A percentile compares a stretch with the other conserved stretches of the same genome.
Conservation (phyloP, 2,113 vertebrate species). For the Phrynocephalus versicolor region DNA sequence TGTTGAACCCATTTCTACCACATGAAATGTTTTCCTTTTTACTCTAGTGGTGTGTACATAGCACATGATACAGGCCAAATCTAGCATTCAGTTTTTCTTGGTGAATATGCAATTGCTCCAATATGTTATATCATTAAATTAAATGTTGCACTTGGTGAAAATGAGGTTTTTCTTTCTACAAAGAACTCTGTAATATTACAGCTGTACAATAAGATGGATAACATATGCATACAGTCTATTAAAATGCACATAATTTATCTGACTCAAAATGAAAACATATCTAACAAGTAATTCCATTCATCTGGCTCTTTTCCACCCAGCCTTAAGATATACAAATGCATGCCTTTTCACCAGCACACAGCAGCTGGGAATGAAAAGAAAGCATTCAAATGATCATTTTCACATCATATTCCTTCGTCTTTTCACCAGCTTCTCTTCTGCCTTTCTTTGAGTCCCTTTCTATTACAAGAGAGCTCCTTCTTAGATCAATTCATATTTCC, state of each 20-base stretch:
- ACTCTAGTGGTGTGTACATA: slow-evolving; percentile 28
- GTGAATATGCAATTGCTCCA: slow-evolving; percentile 38
- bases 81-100: slow-evolving; percentile 29
- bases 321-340: slow-evolving; percentile 86
- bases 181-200: slow-evolving; percentile 42
- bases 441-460: slow-evolving; percentile 92
- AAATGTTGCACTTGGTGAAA: slow-evolving; percentile 51
- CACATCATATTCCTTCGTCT: slow-evolving; percentile 88
- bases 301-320: slow-evolving; percentile 73
- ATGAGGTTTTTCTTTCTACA: slow-evolving; percentile 39
- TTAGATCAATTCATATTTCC: slow-evolving; percentile 99
- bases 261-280: slow-evolving; percentile 77
- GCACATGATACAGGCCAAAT: slow-evolving; percentile 42
- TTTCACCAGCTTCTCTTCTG: slow-evolving; percentile 86
- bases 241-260: slow-evolving; percentile 80
- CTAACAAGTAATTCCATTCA: slow-evolving; percentile 81
- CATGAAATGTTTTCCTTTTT: slow-evolving; percentile 32
- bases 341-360: slow-evolving; percentile 85
- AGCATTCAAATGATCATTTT: slow-evolving; percentile 88
- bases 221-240: slow-evolving; percentile 75
- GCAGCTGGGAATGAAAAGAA: slow-evolving; percentile 93
- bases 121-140: slow-evolving; percentile 45
- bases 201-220: slow-evolving; percentile 65
- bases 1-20: slow-evolving; percentile 41
- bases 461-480: slow-evolving; percentile 80